Evolutionary conservation across 2,113 vertebrate genomes (phyloP).

Genomic region (Rostratula benghalensis): DNA sequence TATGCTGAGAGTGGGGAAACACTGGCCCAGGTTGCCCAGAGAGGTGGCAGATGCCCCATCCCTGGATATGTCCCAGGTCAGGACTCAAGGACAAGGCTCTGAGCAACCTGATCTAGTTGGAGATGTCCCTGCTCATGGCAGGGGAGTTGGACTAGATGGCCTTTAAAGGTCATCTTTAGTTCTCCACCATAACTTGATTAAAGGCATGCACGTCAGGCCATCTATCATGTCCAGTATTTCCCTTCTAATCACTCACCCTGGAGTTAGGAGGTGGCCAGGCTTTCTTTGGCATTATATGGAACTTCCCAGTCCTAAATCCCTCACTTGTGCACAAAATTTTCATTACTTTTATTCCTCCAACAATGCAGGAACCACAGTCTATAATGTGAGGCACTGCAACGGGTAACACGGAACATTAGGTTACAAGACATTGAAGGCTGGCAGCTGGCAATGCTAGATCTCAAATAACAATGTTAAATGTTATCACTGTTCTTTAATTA

Average conservation of each 20-base stretch:
- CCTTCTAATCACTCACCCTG: constrained; percentile 73
- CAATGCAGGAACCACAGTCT: constrained; percentile 89
- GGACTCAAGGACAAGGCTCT: background rate
- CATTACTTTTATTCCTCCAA: constrained; percentile 83
- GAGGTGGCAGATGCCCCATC: background rate
- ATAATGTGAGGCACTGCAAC: constrained; percentile 82
- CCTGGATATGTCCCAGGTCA: background rate
- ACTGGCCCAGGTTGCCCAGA: background rate
- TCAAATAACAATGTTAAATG: background rate
- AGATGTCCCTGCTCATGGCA: background rate
- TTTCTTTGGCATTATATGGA: constrained; percentile 84
- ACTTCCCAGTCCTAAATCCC: constrained; percentile 81
- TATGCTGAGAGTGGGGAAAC: background rate
- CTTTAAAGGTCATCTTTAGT: background rate
- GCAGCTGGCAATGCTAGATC: background rate
- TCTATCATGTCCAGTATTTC: background rate
- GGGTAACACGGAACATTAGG: background rate
- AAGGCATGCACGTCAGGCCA: background rate
- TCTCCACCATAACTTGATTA: background rate
- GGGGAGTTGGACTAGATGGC: background rate
- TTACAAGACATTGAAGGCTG: background rate
- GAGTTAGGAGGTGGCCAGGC: constrained; percentile 81
- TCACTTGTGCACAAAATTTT: constrained; percentile 84
- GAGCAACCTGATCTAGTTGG: background rate
- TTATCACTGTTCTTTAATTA: too few species aligned